Base-by-base conservation (phyloP, 35 echinoderm and acorn worm species). In the Ophioderma brevispina region DNA sequence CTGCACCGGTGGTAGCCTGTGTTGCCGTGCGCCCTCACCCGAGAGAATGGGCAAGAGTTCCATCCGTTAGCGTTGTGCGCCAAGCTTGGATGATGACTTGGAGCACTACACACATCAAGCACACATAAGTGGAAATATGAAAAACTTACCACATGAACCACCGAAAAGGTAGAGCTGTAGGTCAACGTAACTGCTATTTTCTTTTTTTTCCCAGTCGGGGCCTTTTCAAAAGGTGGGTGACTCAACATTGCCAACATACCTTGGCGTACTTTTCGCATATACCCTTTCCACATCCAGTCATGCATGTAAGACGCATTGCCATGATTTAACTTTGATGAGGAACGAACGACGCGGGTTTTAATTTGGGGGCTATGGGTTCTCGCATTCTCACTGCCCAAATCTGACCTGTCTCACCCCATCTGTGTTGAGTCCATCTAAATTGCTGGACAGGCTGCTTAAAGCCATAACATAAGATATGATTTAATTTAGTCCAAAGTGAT, bases 141-240 rank as follows among this genome's bases (percentile, higher is more conserved):
- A 35, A 91, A 91, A 85, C 81, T 0, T 91, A 91, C 37, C 64
- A 50, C 15, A 85, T 91, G 90, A 91, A n/a, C 90, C 90, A 33
- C 59, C 75, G n/a, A 91, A 85, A 1, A 85, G 90, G 90, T 91
- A 49, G n/a, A n/a, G n/a, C 15, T 6, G 23, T 82, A 36, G n/a
- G 18, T 70, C 0, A 23, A 43, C 17, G 18, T 1, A 32, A 13
- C 10, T 23, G 25, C 0, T 23, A 36, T 14, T 76, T 76, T 28
- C 33, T 33, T 14, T 35, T 4, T 13, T 35, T 39, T 36, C 34
- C 33, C 13, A 31, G 0, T 28, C 25, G 31, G 49, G 1, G 35
- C 14, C n/a, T 8, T 39, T 5, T 77, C 5, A 0, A 36, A 25
- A 37, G 17, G 5, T 14, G 1, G 33, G 13, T 38, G 19, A 87